Evolutionary conservation across 2,113 vertebrate genomes (phyloP), one percentile per base, ranked within the genome.

Genomic region (Pelusios castaneus): DNA sequence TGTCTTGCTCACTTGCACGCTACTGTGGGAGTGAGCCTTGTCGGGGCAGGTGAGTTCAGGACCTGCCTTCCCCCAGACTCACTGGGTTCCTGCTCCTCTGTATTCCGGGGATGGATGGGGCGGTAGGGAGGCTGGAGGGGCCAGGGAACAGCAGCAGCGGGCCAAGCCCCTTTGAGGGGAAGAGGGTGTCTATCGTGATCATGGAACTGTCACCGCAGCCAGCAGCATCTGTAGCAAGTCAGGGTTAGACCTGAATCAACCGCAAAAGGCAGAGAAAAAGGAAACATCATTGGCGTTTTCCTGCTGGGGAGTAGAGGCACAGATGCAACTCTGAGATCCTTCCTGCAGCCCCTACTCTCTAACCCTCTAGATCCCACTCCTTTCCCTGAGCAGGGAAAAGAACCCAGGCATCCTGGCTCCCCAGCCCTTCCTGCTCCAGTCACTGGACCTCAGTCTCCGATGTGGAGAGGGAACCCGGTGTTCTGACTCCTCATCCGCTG

Each of bases 31-130:
- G 19, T 22, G 63, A 67, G 34, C 8, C 60, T 67, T n/a, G 60
- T n/a, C 38, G 4, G 63, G 34, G 25, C 7, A 8, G 55, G 24
- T 27, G n/a, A 70, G 38, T 70, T 70, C 63, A 22, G 34, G 63
- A 38, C 19, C 31, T 19, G 4, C 19, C 34, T 38, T 70, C n/a
- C 63, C 34, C 2, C 3, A 70, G 63, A 19, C n/a, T 70, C 34
- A 38, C 16, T 1, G 19, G 19, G n/a, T 9, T 38, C 8, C 34
- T 22, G n/a, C n/a, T 38, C 8, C 34, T n/a, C 34, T 4, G 1
- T 70, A 22, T 38, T 70, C 63, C 63, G 10, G 63, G n/a, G 8
- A 5, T 38, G 8, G n/a, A n/a, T n/a, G n/a, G 34, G 63, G 9
- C 38, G 63, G n/a, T 38, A 10, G 4, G 17, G n/a, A 10, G 63